Evolutionary conservation across 2,113 vertebrate genomes (phyloP).

Genomic region (Setophaga petechia): DNA sequence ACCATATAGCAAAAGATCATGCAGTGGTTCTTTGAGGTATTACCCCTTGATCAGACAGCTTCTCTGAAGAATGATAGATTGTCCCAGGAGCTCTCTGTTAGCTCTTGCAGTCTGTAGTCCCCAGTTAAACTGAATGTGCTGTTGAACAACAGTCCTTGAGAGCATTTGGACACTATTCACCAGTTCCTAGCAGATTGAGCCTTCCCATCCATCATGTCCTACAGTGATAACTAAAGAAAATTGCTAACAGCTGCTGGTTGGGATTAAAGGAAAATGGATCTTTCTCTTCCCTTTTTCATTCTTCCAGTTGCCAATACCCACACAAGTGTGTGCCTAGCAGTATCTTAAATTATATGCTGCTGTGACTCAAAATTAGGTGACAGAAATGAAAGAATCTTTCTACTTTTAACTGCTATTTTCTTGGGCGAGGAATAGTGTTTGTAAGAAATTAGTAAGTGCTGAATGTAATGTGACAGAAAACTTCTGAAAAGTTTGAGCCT

Average conservation of each 20-base stretch:
- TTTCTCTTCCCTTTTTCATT: neutral
- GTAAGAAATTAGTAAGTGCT: neutral
- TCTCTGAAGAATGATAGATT: neutral
- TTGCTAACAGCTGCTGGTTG: slow-evolving; percentile 37
- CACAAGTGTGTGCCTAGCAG: neutral
- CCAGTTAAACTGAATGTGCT: slow-evolving; percentile 5
- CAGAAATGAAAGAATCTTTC: neutral
- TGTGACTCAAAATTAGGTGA: neutral
- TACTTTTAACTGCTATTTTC: neutral
- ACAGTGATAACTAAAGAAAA: slow-evolving; percentile 51
- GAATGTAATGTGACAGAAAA: neutral
- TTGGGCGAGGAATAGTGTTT: neutral
- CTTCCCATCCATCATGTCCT: slow-evolving; percentile 47
- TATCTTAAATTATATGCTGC: neutral
- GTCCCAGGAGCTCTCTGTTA: slow-evolving; percentile 24
- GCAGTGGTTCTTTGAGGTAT: slow-evolving; percentile 11
- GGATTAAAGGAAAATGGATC: slow-evolving; percentile 28
- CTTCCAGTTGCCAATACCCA: neutral
- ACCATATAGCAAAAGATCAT: neutral
- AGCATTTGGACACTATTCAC: neutral
- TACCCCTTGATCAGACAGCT: neutral
- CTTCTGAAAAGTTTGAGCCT: neutral
- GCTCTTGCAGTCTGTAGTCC: slow-evolving; percentile 2
- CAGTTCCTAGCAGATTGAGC: neutral
- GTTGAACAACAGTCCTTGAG: slow-evolving; percentile 40